Percentiles rank a stretch among this genome's conserved stretches.
phyloP scores from a whole-genome alignment of 2,113 vertebrate genomes.

The Rhea pennata region DNA sequence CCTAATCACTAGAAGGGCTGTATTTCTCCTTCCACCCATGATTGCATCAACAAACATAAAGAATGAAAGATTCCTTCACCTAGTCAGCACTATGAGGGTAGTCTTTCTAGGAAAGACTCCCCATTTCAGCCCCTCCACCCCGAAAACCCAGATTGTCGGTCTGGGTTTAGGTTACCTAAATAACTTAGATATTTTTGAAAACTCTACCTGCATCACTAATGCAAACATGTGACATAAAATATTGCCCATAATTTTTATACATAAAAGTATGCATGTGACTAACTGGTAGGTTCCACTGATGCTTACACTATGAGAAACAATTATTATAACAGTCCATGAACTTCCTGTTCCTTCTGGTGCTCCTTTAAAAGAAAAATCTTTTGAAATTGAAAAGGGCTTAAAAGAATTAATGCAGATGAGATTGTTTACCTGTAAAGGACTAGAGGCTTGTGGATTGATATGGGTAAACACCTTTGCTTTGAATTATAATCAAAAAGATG shows the following conservation, averaged over 20 bases:
- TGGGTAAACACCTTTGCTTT: not conserved
- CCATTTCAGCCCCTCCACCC: too few species aligned
- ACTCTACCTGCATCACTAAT: not conserved
- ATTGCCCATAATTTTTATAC: not conserved
- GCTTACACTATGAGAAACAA: not conserved
- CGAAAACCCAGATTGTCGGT: not conserved
- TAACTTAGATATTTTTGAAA: not conserved
- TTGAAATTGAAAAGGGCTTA: not conserved
- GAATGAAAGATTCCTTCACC: not conserved
- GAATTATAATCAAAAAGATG: not conserved
- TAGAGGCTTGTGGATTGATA: not conserved
- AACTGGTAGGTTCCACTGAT: not conserved
- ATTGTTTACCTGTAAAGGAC: not conserved
- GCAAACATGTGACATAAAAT: not conserved
- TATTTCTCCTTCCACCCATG: slow-evolving; percentile 21
- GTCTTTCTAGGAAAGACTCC: not conserved
- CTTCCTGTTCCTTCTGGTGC: not conserved
- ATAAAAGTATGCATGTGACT: not conserved
- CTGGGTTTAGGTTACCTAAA: not conserved
- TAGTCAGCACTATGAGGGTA: not conserved
- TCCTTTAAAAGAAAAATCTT: not conserved
- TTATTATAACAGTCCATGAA: not conserved
- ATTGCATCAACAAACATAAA: slow-evolving; percentile 2
- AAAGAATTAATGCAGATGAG: not conserved
- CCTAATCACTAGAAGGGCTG: not conserved